phyloP scores from a whole-genome alignment of 2,113 vertebrate species.

The Leptobrachium ailaonicum region DNA sequence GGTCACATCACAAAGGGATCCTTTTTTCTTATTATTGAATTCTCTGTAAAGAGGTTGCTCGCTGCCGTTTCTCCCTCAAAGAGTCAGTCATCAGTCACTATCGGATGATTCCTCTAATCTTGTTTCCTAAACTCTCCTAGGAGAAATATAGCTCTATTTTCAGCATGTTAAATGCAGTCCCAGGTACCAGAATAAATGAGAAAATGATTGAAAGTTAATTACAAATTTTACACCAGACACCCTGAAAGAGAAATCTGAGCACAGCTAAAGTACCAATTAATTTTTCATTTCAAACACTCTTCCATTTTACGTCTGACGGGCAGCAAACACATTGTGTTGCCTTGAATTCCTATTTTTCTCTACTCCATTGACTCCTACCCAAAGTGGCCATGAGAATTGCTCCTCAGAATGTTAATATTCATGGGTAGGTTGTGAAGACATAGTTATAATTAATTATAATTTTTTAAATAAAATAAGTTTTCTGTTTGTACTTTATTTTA shows the following conservation, averaged over 20 bases:
- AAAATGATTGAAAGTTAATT: constrained; percentile 51
- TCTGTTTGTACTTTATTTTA: too few species aligned
- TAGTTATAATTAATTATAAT: too few species aligned
- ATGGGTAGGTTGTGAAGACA: too few species aligned
- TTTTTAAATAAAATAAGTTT: too few species aligned
- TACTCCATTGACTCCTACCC: too few species aligned
- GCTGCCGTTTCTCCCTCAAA: not conserved
- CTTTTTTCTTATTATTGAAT: constrained; percentile 25
- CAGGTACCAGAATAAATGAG: constrained; percentile 50
- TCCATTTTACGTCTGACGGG: constrained; percentile 38
- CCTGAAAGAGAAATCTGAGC: constrained; percentile 44
- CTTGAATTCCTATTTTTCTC: too few species aligned
- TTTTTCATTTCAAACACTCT: constrained; percentile 42
- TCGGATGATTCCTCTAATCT: constrained; percentile 43
- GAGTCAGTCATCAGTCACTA: constrained; percentile 34
- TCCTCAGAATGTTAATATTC: too few species aligned
- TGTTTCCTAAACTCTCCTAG: constrained; percentile 41
- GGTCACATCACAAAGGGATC: constrained; percentile 32
- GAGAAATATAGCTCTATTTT: constrained; percentile 44
- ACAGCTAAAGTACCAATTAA: constrained; percentile 43
- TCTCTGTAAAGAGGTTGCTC: constrained; percentile 27
- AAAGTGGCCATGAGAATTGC: too few species aligned
- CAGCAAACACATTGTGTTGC: constrained; percentile 17
- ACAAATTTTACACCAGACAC: constrained; percentile 48
- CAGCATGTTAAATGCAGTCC: constrained; percentile 37